phyloP scores from a whole-genome alignment of 1,140 invertebrate species.

The Teleogryllus occipitalis region DNA sequence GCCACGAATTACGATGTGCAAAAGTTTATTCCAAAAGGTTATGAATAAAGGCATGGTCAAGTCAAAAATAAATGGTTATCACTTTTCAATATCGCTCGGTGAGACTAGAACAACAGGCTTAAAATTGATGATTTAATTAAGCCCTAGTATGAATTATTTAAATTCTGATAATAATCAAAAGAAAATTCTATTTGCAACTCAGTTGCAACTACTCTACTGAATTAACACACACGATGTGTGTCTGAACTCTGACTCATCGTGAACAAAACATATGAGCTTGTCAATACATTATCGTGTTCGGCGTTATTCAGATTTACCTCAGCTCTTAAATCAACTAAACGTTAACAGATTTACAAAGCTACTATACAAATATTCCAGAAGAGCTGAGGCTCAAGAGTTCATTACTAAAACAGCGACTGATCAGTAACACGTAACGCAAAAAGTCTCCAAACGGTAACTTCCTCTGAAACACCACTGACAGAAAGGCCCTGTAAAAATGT shows the following conservation, averaged over 20 bases:
- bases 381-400: background rate
- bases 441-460: no score
- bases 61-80: no score
- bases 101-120: no score
- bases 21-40: no score
- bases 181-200: background rate
- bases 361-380: background rate
- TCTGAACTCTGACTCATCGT: background rate
- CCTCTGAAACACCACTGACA: no score
- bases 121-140: no score
- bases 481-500: no score
- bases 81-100: no score
- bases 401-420: background rate
- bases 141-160: no score
- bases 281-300: background rate
- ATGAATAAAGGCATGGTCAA: no score
- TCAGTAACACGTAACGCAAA: no score
- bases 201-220: background rate
- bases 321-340: background rate
- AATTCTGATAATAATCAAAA: background rate
- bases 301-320: background rate
- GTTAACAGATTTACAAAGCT: background rate
- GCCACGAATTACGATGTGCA: no score
- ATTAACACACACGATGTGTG: background rate
- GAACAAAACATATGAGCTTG: background rate